Conservation (phyloP, 2,888 invertebrate genomes). For the Melitaea athalia region DNA sequence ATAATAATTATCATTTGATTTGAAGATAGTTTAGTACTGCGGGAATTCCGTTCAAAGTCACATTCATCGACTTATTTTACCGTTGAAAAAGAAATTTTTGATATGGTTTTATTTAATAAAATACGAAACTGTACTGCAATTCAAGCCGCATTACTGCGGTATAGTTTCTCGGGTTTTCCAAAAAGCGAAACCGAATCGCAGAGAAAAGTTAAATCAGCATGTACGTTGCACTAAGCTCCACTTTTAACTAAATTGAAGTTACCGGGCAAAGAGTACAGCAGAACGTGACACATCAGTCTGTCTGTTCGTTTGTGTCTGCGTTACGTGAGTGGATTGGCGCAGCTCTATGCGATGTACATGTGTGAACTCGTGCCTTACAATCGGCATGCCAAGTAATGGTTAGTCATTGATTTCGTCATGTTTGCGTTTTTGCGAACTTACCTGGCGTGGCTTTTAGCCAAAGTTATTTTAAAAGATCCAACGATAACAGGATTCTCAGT, state of each 20-base stretch:
- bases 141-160: slow-evolving; percentile 50
- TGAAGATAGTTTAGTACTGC: too few relatives aligned
- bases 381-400: slow-evolving; percentile 59
- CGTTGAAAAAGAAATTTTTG: not conserved
- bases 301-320: slow-evolving; percentile 60
- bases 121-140: slow-evolving; percentile 38
- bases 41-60: not conserved
- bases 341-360: slow-evolving; percentile 15
- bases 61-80: not conserved
- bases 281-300: slow-evolving; percentile 67
- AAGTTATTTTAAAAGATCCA: slow-evolving; percentile 11
- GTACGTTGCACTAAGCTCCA: slow-evolving; percentile 62
- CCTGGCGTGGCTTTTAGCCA: slow-evolving; percentile 24
- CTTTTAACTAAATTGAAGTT: slow-evolving; percentile 80
- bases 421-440: slow-evolving; percentile 31
- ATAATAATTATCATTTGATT: too few relatives aligned
- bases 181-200: slow-evolving; percentile 53
- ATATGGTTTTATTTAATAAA: slow-evolving; percentile 38
- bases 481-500: slow-evolving; percentile 8
- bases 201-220: slow-evolving; percentile 61
- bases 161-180: slow-evolving; percentile 43
- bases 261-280: slow-evolving; percentile 63
- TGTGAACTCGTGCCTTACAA: slow-evolving; percentile 16
- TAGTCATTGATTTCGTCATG: slow-evolving; percentile 46
- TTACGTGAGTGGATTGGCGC: slow-evolving; percentile 68